These are phyloP conservation scores for Linnaemya vulpina DNA, from an alignment of 2,888 invertebrate species.

Conservation along the genomic window DNA sequence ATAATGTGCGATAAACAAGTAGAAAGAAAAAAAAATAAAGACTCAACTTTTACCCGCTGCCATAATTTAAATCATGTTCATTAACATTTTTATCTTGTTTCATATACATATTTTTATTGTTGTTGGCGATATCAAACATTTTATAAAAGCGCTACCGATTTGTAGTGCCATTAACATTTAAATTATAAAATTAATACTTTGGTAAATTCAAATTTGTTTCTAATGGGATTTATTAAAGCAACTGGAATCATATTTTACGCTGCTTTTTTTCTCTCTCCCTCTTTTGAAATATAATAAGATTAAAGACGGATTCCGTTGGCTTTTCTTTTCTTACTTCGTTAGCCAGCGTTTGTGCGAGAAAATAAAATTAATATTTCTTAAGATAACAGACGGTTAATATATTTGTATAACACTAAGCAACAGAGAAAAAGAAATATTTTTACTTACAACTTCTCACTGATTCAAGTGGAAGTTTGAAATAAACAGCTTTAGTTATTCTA, in stretches of 20 bases:
- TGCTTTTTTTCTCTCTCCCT: slow-evolving; percentile 35
- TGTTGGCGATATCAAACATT: no score
- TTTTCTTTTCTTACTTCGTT: neutral
- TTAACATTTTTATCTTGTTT: slow-evolving; percentile 36
- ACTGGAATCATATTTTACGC: slow-evolving; percentile 58
- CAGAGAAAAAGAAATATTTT: slow-evolving; percentile 11
- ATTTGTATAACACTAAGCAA: slow-evolving; percentile 19
- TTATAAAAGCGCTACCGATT: slow-evolving; percentile 41
- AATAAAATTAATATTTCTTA: slow-evolving; percentile 38
- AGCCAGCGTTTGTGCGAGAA: neutral
- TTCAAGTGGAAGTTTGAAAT: no score
- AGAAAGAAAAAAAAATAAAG: slow-evolving; percentile 20
- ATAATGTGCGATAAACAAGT: slow-evolving; percentile 8
- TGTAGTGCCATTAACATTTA: slow-evolving; percentile 15
- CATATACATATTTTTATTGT: neutral
- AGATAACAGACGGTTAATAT: slow-evolving; percentile 52
- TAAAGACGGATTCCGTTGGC: slow-evolving; percentile 18
- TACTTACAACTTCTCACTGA: no score
- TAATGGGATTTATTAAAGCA: slow-evolving; percentile 48
- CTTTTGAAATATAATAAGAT: slow-evolving; percentile 53
- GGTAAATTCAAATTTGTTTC: neutral
- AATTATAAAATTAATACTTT: slow-evolving; percentile 32
- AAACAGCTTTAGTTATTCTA: no score
- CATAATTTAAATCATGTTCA: slow-evolving; percentile 61
- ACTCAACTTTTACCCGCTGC: slow-evolving; percentile 38